Evolutionary conservation across 2,797 vertebrate species (phyloP), one percentile per base, ranked within the genome.

Genomic region (Enteromius afrohamiltoni): DNA sequence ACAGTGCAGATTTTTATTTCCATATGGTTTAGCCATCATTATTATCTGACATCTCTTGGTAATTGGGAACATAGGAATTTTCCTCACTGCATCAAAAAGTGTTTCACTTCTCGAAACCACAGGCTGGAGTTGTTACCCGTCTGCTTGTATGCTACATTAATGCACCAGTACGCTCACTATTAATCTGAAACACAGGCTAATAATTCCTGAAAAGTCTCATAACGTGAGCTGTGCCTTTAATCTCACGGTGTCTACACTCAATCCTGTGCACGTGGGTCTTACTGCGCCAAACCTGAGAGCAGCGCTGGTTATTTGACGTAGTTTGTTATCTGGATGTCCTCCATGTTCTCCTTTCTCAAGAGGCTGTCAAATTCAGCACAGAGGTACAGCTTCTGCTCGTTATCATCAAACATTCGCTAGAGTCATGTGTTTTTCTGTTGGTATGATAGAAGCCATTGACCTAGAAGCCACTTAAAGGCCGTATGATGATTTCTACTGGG

Each of bases 331-430:
- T 83, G 78, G 73, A 83, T 23, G 60, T 1, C 19, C 21, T 83
- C 80, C 73, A 79, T 79, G 62, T 62, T 74, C 80, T 70, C 47
- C 17, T 37, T 77, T 83, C 87, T 84, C 87, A 83, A 37, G 86
- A 69, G n/a, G 49, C 47, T 84, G 81, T 82, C 55, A 85, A 80
- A 88, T 88, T 85, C 84, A 79, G 76, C 87, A 85, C 34, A 4
- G 42, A 85, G 87, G 68, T 86, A 83, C 23, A 64, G 77, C 23
- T 26, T 34, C 13, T 60, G 67, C 10, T 4, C n/a, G 34, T 34
- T 49, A 51, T 53, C 53, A 84, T 3, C 77, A 17, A 67, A 11
- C 51, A 62, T 53, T 78, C 16, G 8, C 29, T 34, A 58, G 17
- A 65, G 73, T 31, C 3, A 26, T 11, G 73, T 21, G 23, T 45